These are phyloP conservation scores for Neolamprologus sp. DNA, from an alignment of 2,113 vertebrate genomes.

Conservation along the genomic window DNA sequence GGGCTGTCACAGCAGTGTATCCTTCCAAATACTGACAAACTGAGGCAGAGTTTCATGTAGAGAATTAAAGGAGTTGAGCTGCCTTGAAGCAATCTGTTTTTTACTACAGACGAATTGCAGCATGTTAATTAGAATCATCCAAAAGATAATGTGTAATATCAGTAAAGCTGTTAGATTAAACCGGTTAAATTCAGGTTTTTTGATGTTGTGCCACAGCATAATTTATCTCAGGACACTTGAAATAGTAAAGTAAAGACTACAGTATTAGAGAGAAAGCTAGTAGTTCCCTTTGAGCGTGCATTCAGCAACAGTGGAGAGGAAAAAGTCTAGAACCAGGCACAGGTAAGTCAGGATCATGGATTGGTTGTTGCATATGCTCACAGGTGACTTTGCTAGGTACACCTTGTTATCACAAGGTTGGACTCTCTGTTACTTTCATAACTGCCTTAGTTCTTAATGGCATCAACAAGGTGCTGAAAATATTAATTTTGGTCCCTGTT, in stretches of 20 bases:
- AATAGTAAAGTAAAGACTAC: neutral
- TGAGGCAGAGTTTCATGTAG: neutral
- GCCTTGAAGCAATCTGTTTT: neutral
- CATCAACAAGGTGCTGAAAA: neutral
- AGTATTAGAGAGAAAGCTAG: neutral
- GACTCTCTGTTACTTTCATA: neutral
- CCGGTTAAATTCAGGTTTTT: neutral
- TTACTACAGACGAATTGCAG: neutral
- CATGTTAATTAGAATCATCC: neutral
- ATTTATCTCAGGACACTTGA: neutral
- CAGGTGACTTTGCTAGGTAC: neutral
- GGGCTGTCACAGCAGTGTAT: slow-evolving; percentile 92
- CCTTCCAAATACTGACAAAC: slow-evolving; percentile 53
- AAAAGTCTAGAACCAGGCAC: neutral
- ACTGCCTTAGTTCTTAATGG: neutral
- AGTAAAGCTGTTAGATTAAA: neutral
- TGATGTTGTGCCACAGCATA: neutral
- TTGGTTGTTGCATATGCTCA: neutral
- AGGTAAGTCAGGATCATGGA: neutral
- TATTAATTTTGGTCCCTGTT: neutral
- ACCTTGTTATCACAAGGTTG: neutral
- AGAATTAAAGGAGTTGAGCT: neutral
- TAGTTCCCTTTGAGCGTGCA: neutral
- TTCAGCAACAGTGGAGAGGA: neutral
- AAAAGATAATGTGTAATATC: neutral